Evolutionary conservation across 35 echinoderm and acorn worm genomes (phyloP).

Genomic region (Diadema setosum): DNA sequence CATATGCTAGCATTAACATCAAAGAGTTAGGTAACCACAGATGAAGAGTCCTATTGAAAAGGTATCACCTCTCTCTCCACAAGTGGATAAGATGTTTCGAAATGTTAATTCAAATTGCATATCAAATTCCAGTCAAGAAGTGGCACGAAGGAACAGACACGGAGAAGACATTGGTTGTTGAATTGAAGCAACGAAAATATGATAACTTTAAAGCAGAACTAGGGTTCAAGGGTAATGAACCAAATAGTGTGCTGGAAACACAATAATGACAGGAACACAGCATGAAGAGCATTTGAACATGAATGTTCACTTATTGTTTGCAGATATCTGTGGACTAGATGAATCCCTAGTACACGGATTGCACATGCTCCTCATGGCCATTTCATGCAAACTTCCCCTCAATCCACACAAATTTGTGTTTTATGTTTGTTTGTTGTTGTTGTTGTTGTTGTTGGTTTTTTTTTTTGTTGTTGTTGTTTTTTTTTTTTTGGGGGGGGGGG

Average conservation of each 20-base stretch:
- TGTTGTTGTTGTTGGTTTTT: too few relatives aligned
- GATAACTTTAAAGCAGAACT: slow-evolving; percentile 47
- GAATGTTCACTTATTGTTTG: slow-evolving; percentile 24
- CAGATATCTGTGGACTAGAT: slow-evolving; percentile 55
- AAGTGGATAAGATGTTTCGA: slow-evolving; percentile 53
- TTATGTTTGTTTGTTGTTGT: too few relatives aligned
- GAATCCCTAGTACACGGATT: slow-evolving; percentile 16
- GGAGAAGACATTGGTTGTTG: slow-evolving; percentile 17
- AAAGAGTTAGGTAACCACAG: background rate
- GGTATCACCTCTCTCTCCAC: slow-evolving; percentile 6
- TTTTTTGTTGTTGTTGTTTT: too few relatives aligned
- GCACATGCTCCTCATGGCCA: slow-evolving; percentile 23
- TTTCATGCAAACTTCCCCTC: background rate
- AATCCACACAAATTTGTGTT: slow-evolving; percentile 17
- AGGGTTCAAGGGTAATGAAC: slow-evolving; percentile 51
- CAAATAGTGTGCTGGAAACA: slow-evolving; percentile 47
- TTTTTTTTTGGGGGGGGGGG: too few relatives aligned
- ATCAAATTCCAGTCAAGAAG: slow-evolving; percentile 25
- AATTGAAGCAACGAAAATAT: slow-evolving; percentile 22
- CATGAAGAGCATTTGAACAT: slow-evolving; percentile 47
- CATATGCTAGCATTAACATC: slow-evolving; percentile 32
- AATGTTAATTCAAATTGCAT: slow-evolving; percentile 51
- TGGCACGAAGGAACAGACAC: background rate
- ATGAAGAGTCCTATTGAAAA: slow-evolving; percentile 18
- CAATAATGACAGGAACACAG: slow-evolving; percentile 57